These are phyloP conservation scores for Apis dorsata DNA, from an alignment of 1,140 invertebrate species.

Conservation along the genomic window DNA sequence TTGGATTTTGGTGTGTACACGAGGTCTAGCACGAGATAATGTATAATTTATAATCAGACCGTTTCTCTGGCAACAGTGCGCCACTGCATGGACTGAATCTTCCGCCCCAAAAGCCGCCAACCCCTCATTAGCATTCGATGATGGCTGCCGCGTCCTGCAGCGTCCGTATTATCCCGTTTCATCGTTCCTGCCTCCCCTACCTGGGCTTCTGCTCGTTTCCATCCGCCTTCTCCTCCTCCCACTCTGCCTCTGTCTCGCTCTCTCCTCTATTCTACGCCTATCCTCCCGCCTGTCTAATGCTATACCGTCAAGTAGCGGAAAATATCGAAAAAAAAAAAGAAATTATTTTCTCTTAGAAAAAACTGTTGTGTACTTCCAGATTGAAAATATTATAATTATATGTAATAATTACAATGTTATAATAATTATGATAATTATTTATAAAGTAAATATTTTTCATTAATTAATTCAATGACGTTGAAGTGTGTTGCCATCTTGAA, in stretches of 20 bases:
- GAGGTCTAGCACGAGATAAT: constrained; percentile 76
- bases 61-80: constrained; percentile 69
- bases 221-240: constrained; percentile 32
- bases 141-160: constrained; percentile 80
- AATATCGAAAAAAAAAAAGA: not conserved
- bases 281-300: constrained; percentile 10
- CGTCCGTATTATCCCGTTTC: constrained; percentile 76
- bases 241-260: constrained; percentile 21
- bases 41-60: constrained; percentile 81
- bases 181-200: constrained; percentile 61
- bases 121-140: constrained; percentile 81
- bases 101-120: constrained; percentile 75
- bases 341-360: not conserved
- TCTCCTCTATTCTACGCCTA: constrained; percentile 39
- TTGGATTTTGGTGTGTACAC: constrained; percentile 72
- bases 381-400: too few species aligned
- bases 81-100: constrained; percentile 59
- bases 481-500: too few species aligned
- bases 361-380: too few species aligned
- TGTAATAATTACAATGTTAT: too few species aligned
- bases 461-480: too few species aligned
- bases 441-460: too few species aligned
- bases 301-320: constrained; percentile 17
- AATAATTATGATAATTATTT: too few species aligned
- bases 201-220: constrained; percentile 49